phyloP scores from a whole-genome alignment of 2,113 vertebrate species.

The Centrocercus urophasianus region DNA sequence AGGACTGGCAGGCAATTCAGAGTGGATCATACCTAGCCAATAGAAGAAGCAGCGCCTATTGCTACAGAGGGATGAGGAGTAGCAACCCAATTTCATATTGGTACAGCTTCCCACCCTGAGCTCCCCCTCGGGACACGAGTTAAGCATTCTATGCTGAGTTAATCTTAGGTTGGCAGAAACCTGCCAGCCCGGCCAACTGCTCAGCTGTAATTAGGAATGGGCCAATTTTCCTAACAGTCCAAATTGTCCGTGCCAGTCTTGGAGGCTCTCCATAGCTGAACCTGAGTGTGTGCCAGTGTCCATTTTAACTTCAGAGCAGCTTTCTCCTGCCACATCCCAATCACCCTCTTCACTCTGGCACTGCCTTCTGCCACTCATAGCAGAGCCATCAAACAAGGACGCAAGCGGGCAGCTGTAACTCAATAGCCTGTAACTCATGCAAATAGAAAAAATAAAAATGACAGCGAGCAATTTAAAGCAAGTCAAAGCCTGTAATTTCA shows the following conservation, averaged over 20 bases:
- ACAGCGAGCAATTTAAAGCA: not conserved
- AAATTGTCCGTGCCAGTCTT: not conserved
- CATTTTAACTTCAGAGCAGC: not conserved
- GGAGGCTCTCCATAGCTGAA: not conserved
- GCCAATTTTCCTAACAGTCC: not conserved
- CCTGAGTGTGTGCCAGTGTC: not conserved
- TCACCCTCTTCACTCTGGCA: constrained; percentile 1
- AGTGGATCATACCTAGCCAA: not conserved
- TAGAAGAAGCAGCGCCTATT: not conserved
- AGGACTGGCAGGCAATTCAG: constrained; percentile 2
- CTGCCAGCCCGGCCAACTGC: constrained; percentile 21
- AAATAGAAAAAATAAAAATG: not conserved
- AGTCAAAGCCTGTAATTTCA: constrained; percentile 19
- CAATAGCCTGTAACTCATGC: not conserved
- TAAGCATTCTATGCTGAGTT: not conserved
- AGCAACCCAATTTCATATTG: not conserved
- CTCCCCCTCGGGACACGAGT: not conserved
- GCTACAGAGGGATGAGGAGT: not conserved
- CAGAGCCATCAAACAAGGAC: not conserved
- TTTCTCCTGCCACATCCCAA: not conserved
- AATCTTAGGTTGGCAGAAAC: not conserved
- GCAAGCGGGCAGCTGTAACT: constrained; percentile 35
- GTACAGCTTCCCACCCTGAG: not conserved
- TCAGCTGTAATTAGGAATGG: not conserved
- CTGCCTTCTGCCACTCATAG: not conserved